Conservation (phyloP, 1,140 invertebrate genomes). For the Procambarus virginalis region DNA sequence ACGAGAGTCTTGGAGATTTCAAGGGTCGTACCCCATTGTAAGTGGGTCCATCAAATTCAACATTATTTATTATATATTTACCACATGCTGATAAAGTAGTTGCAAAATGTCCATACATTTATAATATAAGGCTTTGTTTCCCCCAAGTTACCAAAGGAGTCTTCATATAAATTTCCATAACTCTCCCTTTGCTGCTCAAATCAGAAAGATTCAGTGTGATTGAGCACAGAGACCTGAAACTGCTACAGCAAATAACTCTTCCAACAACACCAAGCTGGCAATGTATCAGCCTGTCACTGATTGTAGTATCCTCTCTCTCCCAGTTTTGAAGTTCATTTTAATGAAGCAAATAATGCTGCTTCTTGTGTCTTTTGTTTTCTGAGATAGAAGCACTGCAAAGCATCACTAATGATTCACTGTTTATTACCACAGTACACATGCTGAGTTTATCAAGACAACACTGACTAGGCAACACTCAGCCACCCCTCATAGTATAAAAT, state of each 20-base stretch:
- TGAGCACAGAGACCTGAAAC: conserved; percentile 53
- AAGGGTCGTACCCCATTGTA: not conserved
- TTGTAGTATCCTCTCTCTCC: not conserved
- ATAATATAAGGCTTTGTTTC: not conserved
- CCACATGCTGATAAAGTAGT: too few species aligned
- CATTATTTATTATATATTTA: too few species aligned
- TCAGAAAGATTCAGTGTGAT: conserved; percentile 31
- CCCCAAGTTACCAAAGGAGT: not conserved
- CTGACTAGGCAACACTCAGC: conserved; percentile 45
- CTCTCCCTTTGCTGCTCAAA: conserved; percentile 3
- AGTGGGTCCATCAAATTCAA: not conserved
- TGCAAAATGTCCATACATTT: too few species aligned
- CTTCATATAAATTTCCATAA: not conserved
- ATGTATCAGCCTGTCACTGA: not conserved
- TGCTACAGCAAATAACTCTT: conserved; percentile 18
- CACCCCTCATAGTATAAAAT: conserved; percentile 12
- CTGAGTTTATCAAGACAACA: not conserved
- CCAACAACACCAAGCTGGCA: not conserved
- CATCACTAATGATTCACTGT: not conserved
- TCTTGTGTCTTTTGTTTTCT: not conserved
- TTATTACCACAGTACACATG: conserved; percentile 1
- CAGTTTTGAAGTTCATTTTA: not conserved
- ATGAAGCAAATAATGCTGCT: not conserved
- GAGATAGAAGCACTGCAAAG: not conserved
- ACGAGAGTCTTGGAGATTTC: conserved; percentile 21